Evolutionary conservation across 1,140 invertebrate species (phyloP), one percentile per base, ranked within the genome.

Genomic region (Centruroides sculpturatus): DNA sequence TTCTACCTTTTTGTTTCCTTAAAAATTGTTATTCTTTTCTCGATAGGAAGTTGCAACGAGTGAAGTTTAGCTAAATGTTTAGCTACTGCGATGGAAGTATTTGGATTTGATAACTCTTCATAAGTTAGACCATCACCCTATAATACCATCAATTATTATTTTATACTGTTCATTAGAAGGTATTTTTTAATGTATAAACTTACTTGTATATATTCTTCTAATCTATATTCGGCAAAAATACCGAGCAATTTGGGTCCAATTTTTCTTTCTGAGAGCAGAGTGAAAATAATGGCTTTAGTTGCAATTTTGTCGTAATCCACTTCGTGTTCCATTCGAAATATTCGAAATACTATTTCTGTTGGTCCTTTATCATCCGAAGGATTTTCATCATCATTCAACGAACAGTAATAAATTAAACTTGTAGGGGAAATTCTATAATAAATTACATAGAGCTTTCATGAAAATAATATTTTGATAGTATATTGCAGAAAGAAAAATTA

Each of bases 181-280:
- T 23, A 23, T 23, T 23, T 8, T 41, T 41, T 41, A 41, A 7
- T 8, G 41, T 41, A 41, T 8, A 41, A 41, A 68, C 78, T 79
- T 74, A 89, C 88, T 56, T 88, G 87, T 74, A 96, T 92, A 71
- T 92, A 98, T 74, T 98, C 89, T 72, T 99, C 95, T 50, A 99
- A 86, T 58, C 95, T 81, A 6, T 95, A 95, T 7, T 90, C 83
- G 4, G 90, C 89, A 72, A 98, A 98, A 9, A 98, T 85, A 1
- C 95, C 95, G 72, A 93, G 90, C 3, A 98, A 76, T 69, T 90
- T 92, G 0, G 95, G 95, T 0, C 95, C 95, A 3, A 98, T 78
- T 57, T 85, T 81, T 57, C 92, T 81, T 73, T 98, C 95, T 0
- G 92, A 92, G 4, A 98, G 76, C 12, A 97, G 74, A 0, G 92